A percentile compares a stretch with the other conserved stretches of the same genome.
Conservation (phyloP, 2,113 vertebrate species). For the Cavia porcellus region DNA sequence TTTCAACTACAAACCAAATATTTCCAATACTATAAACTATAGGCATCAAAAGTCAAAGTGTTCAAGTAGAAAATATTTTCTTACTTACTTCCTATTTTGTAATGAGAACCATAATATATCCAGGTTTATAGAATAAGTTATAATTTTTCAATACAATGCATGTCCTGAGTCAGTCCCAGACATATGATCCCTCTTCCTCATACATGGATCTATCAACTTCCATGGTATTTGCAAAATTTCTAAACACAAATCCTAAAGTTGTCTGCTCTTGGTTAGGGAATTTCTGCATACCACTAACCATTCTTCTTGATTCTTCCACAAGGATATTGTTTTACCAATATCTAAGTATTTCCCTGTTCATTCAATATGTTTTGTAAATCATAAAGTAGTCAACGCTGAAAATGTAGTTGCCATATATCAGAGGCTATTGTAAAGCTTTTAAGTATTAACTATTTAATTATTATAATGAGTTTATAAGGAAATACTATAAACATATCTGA, state of each 20-base stretch:
- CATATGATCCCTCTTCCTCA: not conserved
- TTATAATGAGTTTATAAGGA: not conserved
- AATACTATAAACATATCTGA: not conserved
- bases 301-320: not conserved
- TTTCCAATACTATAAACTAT: not conserved
- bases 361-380: not conserved
- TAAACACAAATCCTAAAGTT: not conserved
- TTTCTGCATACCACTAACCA: not conserved
- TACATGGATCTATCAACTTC: not conserved
- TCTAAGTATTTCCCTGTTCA: not conserved
- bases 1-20: constrained; percentile 4
- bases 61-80: not conserved
- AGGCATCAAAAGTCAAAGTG: not conserved
- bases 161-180: not conserved
- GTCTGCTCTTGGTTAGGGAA: not conserved
- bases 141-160: not conserved
- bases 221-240: not conserved
- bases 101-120: not conserved
- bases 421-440: not conserved
- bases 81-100: not conserved
- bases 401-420: not conserved
- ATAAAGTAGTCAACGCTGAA: not conserved
- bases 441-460: constrained; percentile 9
- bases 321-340: not conserved
- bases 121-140: not conserved